A percentile compares a stretch with the other conserved stretches of the same genome.
phyloP scores from a whole-genome alignment of 2,797 vertebrate species.

The Myotis daubentonii region DNA sequence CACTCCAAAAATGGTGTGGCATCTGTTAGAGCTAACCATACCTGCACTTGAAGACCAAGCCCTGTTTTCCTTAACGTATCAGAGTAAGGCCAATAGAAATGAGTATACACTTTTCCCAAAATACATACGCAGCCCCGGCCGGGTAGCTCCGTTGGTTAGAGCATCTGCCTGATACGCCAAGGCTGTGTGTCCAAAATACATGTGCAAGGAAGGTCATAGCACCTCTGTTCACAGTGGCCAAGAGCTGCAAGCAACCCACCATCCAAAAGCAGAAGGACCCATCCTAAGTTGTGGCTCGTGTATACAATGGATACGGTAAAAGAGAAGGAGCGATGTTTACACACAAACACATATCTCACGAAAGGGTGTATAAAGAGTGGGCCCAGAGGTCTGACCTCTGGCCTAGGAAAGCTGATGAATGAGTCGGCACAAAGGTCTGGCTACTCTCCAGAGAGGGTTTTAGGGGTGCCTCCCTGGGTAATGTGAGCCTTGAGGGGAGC shows the following conservation, averaged over 20 bases:
- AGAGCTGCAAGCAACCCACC: background rate
- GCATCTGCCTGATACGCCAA: no score
- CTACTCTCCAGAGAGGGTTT: background rate
- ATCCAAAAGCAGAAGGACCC: background rate
- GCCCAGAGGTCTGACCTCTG: background rate
- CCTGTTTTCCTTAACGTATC: background rate
- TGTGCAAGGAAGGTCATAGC: rapidly evolving
- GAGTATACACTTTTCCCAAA: background rate
- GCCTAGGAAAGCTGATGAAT: background rate
- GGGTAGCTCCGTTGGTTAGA: no score
- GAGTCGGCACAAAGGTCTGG: no score
- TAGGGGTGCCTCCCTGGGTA: no score
- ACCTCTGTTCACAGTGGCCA: no score
- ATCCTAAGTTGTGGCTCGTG: rapidly evolving
- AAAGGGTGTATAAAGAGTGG: rapidly evolving
- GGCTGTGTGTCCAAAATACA: background rate
- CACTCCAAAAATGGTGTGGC: no score
- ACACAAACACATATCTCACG: rapidly evolving
- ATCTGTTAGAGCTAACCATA: background rate
- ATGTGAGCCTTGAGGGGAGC: background rate
- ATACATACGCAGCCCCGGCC: no score
- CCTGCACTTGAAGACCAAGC: background rate
- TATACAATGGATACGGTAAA: background rate
- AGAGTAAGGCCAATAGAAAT: background rate
- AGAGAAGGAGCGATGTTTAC: no score